Conservation (phyloP, 23 tunicate species). For the Aplidium turbinatum region DNA sequence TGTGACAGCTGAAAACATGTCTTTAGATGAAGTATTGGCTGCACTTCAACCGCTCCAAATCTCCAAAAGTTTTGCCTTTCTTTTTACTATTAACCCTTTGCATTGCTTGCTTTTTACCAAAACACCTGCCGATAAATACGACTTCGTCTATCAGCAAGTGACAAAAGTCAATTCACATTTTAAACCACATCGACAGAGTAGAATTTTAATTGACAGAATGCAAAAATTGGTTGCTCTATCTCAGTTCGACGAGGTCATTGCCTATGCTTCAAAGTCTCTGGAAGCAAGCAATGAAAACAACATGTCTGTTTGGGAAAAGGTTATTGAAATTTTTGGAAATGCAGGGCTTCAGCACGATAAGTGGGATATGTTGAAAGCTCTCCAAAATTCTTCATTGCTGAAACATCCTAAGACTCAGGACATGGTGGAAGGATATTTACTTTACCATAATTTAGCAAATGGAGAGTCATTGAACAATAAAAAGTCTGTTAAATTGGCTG, state of each 20-base stretch:
- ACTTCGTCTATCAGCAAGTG: not conserved
- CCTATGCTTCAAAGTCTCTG: constrained; percentile 5
- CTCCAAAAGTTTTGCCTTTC: no score
- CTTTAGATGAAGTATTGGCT: no score
- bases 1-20: no score
- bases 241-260: not conserved
- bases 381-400: not conserved
- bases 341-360: not conserved
- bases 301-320: not conserved
- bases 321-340: not conserved
- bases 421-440: no score
- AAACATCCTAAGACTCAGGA: no score
- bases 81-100: not conserved
- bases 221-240: not conserved
- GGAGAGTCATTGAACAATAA: no score
- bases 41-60: no score
- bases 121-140: constrained; percentile 13
- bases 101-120: constrained; percentile 3
- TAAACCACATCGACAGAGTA: constrained; percentile 1
- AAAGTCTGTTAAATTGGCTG: no score
- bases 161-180: not conserved
- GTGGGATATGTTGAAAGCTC: not conserved
- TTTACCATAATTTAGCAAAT: no score
- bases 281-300: not conserved
- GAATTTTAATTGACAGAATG: not conserved